These are phyloP conservation scores for Fissipunctia ypsillon DNA, from an alignment of 2,888 invertebrate genomes.

Conservation along the genomic window DNA sequence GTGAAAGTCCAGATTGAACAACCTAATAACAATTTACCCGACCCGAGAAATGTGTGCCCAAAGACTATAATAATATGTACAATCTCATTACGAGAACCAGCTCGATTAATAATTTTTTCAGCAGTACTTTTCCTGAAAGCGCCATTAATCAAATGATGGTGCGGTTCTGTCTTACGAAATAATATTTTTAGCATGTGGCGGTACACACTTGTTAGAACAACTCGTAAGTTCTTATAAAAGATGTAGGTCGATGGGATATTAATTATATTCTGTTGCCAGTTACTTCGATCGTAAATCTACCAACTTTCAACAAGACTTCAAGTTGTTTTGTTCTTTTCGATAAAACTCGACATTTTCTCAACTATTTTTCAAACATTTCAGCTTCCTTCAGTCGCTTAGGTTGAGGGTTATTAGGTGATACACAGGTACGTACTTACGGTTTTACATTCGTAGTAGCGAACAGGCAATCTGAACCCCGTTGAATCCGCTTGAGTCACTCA, in stretches of 20 bases:
- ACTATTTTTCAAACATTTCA: background rate
- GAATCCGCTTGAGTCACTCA: constrained; percentile 41
- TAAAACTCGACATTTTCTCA: background rate
- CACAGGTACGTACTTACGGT: background rate
- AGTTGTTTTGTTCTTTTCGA: too few relatives aligned
- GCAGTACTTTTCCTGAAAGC: constrained; percentile 40
- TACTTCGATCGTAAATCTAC: background rate
- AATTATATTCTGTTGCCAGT: background rate
- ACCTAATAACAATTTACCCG: too few relatives aligned
- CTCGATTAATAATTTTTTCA: constrained; percentile 37
- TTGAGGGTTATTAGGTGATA: background rate
- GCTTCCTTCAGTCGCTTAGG: background rate
- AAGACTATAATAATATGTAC: background rate
- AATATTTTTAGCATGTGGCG: constrained; percentile 28
- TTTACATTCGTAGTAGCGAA: constrained; percentile 3
- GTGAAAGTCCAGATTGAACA: too few relatives aligned
- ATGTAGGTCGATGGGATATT: background rate
- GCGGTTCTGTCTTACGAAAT: constrained; percentile 41
- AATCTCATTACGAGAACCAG: constrained; percentile 25
- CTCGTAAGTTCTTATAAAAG: background rate
- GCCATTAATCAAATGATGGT: constrained; percentile 46
- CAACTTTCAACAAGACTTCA: too few relatives aligned
- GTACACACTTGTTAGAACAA: background rate
- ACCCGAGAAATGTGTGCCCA: background rate
- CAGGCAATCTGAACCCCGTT: constrained; percentile 2